Evolutionary conservation across 2,888 invertebrate genomes (phyloP).

Genomic region (Clistopyga incitator): DNA sequence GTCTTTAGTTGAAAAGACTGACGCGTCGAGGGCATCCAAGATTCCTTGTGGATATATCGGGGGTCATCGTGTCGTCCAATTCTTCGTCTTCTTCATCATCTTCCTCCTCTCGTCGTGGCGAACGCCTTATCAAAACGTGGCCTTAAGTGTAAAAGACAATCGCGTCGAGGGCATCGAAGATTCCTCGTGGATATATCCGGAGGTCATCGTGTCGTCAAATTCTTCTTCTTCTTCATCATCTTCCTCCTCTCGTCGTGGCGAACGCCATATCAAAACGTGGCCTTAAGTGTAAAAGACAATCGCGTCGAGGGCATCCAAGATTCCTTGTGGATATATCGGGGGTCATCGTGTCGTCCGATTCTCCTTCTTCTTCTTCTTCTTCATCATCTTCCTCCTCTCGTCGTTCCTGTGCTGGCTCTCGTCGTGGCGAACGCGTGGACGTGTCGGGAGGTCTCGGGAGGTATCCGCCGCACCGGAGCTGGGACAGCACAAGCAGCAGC

Average conservation of each 20-base stretch:
- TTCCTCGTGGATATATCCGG: constrained; percentile 15
- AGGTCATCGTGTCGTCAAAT: background rate
- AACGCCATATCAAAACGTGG: background rate
- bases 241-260: background rate
- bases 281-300: too few relatives aligned
- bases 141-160: too few relatives aligned
- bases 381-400: background rate
- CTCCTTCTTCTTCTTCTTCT: constrained; percentile 18
- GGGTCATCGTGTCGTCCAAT: background rate
- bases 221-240: constrained; percentile 15
- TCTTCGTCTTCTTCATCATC: constrained; percentile 14
- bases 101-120: background rate
- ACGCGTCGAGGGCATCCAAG: background rate
- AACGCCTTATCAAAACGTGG: background rate
- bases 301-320: background rate
- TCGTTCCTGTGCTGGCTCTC: background rate
- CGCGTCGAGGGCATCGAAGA: background rate
- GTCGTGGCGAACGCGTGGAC: constrained; percentile 14
- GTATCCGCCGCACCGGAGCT: constrained; percentile 50
- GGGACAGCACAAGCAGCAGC: constrained; percentile 35
- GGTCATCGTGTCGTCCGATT: background rate
- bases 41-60: constrained; percentile 16
- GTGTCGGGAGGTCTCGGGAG: constrained; percentile 68
- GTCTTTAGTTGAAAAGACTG: background rate
- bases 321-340: constrained; percentile 14